Evolutionary conservation across 1,140 invertebrate species (phyloP).

Genomic region (Delia radicum): DNA sequence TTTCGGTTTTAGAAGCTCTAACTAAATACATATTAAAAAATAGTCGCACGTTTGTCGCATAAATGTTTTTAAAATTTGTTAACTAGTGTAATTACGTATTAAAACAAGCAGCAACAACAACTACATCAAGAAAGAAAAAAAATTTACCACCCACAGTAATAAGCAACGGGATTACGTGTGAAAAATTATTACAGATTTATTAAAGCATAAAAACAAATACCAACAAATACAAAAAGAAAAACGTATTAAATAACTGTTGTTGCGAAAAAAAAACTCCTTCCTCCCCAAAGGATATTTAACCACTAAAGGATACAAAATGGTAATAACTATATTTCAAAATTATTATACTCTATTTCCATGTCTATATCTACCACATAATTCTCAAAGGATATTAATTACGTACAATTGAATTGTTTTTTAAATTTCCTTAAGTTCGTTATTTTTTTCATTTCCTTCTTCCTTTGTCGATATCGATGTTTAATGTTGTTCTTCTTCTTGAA

Average conservation of each 20-base stretch:
- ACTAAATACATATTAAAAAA: no score
- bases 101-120: no score
- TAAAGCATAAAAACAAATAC: background rate
- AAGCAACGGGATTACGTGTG: slow-evolving; percentile 1
- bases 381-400: background rate
- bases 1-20: no score
- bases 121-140: background rate
- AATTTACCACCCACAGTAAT: slow-evolving; percentile 3
- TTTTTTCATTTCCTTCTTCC: background rate
- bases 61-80: no score
- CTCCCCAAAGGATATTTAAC: background rate
- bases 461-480: background rate
- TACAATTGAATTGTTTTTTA: background rate
- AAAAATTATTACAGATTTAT: background rate
- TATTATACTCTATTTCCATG: no score
- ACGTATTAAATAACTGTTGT: background rate
- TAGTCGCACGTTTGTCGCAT: no score
- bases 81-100: no score
- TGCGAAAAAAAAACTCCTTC: background rate
- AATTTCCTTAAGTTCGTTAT: background rate
- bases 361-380: no score
- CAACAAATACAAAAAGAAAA: background rate
- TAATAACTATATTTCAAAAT: background rate
- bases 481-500: background rate
- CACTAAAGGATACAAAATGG: background rate